A percentile compares a stretch with the other conserved stretches of the same genome.
These are phyloP conservation scores for Podarcis lilfordi DNA, from an alignment of 2,797 vertebrate species.

Conservation along the genomic window DNA sequence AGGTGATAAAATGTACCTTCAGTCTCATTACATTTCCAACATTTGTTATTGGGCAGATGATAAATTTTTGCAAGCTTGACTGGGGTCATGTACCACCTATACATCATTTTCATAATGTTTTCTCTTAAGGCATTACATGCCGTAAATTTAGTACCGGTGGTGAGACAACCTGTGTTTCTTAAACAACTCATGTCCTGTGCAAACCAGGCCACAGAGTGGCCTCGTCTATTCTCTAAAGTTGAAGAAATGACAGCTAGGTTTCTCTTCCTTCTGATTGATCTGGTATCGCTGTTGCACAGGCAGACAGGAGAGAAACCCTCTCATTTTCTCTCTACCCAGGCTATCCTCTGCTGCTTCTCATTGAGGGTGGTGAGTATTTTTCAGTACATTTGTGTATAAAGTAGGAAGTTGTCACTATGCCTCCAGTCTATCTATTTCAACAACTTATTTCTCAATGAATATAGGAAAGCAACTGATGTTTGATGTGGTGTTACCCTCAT, in stretches of 20 bases:
- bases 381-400: neutral
- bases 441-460: neutral
- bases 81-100: too few relatives aligned
- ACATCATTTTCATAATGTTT: too few relatives aligned
- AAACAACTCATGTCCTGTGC: too few relatives aligned
- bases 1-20: too few relatives aligned
- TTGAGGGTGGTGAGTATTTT: neutral
- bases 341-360: neutral
- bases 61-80: too few relatives aligned
- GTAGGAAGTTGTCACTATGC: neutral
- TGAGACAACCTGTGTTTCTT: too few relatives aligned
- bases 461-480: neutral
- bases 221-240: neutral
- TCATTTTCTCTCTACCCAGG: neutral
- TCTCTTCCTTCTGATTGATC: neutral
- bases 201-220: neutral
- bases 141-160: too few relatives aligned
- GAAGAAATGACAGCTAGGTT: neutral
- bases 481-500: neutral
- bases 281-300: neutral
- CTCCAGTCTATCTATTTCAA: neutral
- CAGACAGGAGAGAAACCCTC: neutral
- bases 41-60: too few relatives aligned
- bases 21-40: too few relatives aligned
- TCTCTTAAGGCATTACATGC: too few relatives aligned